Evolutionary conservation across 2,888 invertebrate species (phyloP).

Genomic region (Pammene aurita): DNA sequence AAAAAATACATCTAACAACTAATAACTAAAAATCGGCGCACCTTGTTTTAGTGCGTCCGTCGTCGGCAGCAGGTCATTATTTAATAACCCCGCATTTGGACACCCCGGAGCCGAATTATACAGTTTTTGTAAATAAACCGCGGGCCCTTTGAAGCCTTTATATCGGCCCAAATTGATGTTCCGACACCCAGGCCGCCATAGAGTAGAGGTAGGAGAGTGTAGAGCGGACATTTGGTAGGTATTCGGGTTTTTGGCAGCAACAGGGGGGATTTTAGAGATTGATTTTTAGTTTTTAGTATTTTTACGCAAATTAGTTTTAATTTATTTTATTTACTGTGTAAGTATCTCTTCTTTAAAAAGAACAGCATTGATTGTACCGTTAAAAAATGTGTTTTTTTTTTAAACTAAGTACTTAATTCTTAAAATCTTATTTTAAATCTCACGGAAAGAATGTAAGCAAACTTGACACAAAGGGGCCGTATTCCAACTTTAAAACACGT

Average conservation of each 20-base stretch:
- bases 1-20: neutral
- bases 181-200: constrained; percentile 21
- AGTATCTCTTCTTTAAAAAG: too few relatives aligned
- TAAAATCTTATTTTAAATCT: too few relatives aligned
- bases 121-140: constrained; percentile 49
- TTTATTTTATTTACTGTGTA: too few relatives aligned
- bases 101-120: constrained; percentile 45
- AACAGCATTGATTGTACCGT: too few relatives aligned
- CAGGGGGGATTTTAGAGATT: too few relatives aligned
- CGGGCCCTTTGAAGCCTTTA: constrained; percentile 43
- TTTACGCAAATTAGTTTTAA: too few relatives aligned
- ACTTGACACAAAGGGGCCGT: too few relatives aligned
- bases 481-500: too few relatives aligned
- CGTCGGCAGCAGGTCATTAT: constrained; percentile 43
- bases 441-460: too few relatives aligned
- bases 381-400: too few relatives aligned
- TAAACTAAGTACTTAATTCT: too few relatives aligned
- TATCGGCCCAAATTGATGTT: constrained; percentile 39
- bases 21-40: constrained; percentile 25
- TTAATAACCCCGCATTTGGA: constrained; percentile 47
- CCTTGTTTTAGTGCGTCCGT: constrained; percentile 22
- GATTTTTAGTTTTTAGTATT: too few relatives aligned
- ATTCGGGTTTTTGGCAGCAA: neutral
- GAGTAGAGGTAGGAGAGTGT: constrained; percentile 9
- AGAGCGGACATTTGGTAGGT: neutral